Evolutionary conservation across 1,140 invertebrate genomes (phyloP), one percentile per base, ranked within the genome.

Genomic region (Drosophila santomea): DNA sequence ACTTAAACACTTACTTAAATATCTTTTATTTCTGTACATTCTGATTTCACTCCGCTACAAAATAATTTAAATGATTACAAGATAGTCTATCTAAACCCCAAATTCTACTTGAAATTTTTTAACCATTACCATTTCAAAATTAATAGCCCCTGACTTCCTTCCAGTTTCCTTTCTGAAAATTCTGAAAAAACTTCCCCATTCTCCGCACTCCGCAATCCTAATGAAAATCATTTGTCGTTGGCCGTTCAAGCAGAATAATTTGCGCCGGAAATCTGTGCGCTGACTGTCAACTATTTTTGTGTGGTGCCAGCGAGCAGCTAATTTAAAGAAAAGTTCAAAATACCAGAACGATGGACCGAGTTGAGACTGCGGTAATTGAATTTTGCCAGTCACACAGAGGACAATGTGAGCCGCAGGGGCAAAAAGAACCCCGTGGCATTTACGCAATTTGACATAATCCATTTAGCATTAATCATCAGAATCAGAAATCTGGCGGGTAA

Each of bases 181-280:
- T 28, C 28, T 7, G 20, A 20, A 45, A 10, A 14, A n/a, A 57
- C 15, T 58, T 5, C 14, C 15, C 6, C 32, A 23, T 58, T 5
- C 14, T n/a, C 6, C 32, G 20, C 39, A 15, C 23, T 36, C 10
- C 2, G n/a, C 23, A 35, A 25, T 20, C 43, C 57, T 74, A 78
- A 81, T 83, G 80, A 84, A 61, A 79, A 68, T 75, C 74, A 84
- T 84, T 83, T 83, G 74, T 83, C 61, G 15, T 15, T 12, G 47
- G 14, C 61, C 80, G 38, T 41, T 83, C 60, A 14, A 62, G 66
- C 71, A 74, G 55, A 77, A 77, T 84, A 73, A 84, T 84, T 85
- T 68, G 45, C 38, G 20, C 58, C 20, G 60, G n/a, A 57, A 63
- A 51, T 59, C 56, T 69, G 54, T 74, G 57, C 23, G 39, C 17